phyloP scores from a whole-genome alignment of 2,113 vertebrate species.

The Dromaius novaehollandiae region DNA sequence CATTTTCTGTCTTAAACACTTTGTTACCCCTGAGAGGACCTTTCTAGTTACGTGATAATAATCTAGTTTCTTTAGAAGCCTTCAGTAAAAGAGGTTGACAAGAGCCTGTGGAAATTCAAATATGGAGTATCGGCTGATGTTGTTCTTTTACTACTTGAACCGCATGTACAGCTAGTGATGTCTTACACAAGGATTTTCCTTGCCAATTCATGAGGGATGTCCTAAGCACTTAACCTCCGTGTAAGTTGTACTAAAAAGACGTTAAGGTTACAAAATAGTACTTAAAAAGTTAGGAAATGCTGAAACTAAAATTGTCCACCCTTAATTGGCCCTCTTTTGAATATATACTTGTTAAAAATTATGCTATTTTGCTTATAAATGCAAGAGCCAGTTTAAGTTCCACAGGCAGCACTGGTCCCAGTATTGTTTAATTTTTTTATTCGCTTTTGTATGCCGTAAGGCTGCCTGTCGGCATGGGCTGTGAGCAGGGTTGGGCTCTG shows the following conservation, averaged over 20 bases:
- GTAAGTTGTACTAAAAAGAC: not conserved
- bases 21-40: too few relatives aligned
- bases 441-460: too few relatives aligned
- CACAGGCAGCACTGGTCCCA: not conserved
- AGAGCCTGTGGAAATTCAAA: too few relatives aligned
- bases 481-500: too few relatives aligned
- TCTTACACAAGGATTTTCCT: too few relatives aligned
- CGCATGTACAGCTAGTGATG: not conserved
- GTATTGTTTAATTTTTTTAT: not conserved
- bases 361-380: not conserved
- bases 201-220: not conserved
- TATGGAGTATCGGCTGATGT: not conserved
- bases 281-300: not conserved
- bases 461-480: not conserved
- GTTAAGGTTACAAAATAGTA: not conserved
- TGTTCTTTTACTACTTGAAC: not conserved
- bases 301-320: not conserved
- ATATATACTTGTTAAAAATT: not conserved
- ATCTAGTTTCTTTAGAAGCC: too few relatives aligned
- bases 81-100: too few relatives aligned
- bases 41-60: too few relatives aligned
- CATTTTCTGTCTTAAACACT: too few relatives aligned
- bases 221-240: not conserved
- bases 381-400: not conserved
- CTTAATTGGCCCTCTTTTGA: not conserved